phyloP scores from a whole-genome alignment of 2,113 vertebrate genomes.

The Larimichthys polyactis region DNA sequence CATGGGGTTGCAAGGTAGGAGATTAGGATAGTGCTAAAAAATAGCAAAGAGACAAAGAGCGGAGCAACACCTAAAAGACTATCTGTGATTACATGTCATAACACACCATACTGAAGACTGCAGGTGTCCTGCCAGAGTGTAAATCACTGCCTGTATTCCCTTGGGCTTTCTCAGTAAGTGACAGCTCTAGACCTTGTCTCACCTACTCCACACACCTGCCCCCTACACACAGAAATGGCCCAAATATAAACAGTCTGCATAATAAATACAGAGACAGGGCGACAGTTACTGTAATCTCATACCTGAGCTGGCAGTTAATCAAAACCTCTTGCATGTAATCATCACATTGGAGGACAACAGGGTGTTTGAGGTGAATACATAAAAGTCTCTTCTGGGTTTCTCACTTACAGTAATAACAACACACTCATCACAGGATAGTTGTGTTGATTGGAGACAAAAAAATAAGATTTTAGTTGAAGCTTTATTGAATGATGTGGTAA shows the following conservation, averaged over 20 bases:
- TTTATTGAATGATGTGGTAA: neutral
- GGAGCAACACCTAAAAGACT: slow-evolving; percentile 24
- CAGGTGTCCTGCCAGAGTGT: slow-evolving; percentile 59
- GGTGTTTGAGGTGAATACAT: slow-evolving; percentile 29
- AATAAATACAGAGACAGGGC: slow-evolving; percentile 44
- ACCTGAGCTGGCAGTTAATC: slow-evolving; percentile 52
- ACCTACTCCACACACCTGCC: slow-evolving; percentile 31
- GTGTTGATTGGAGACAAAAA: neutral
- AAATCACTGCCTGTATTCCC: slow-evolving; percentile 63
- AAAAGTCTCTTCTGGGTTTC: neutral
- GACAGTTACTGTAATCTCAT: slow-evolving; percentile 49
- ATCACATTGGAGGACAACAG: neutral
- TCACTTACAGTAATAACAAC: neutral
- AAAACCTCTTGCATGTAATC: slow-evolving; percentile 53
- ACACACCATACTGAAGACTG: slow-evolving; percentile 50
- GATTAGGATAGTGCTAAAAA: slow-evolving; percentile 10
- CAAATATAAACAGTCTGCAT: slow-evolving; percentile 51
- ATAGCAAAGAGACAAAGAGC: slow-evolving; percentile 28
- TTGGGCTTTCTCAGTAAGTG: slow-evolving; percentile 47
- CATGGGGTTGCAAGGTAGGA: neutral
- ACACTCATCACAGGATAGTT: neutral
- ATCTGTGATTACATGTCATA: slow-evolving; percentile 53
- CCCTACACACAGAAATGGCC: slow-evolving; percentile 25
- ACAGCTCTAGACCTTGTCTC: slow-evolving; percentile 63
- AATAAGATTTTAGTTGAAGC: neutral